Base-by-base conservation (phyloP, 2,797 vertebrate genomes). In the Arnoldichthys spilopterus region DNA sequence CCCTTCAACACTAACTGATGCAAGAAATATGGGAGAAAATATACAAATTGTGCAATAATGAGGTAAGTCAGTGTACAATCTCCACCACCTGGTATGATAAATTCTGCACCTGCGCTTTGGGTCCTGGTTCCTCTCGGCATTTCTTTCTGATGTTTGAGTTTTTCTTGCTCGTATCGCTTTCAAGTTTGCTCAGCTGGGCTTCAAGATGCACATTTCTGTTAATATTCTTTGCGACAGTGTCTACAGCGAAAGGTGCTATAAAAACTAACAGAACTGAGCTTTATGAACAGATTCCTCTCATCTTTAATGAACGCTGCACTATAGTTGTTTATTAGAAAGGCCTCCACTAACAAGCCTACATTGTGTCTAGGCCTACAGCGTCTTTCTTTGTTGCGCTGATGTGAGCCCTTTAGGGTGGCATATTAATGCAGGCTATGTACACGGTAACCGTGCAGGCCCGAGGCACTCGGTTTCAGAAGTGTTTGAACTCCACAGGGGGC, bases 401-500 rank as follows among this genome's bases (percentile, higher is more conserved):
- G 26, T 9, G 26, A 51, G 26, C 45, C 18, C 16, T 51, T 68
- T 69, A 20, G 45, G 34, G 40, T 47, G 24, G 45, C 45, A 11
- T 69, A 49, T 51, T 69, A 72, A 59, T 26, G 54, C 22, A 24
- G 32, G 37, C 51, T 13, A 56, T 15, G 20, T 16, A 22, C 49
- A 40, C 15, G 2, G 37, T 67, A 67, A 67, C 37, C 18, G 15
- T 20, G 15, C 66, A 20, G 26, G 66, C 66, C 16, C 16, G 26
- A 49, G 66, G 66, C 47, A n/a, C 16, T 45, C 71, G 45, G 34
- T 69, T 62, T 32, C 30, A 70, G 45, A 70, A 70, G 9, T 20
- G 26, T 70, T 30, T 67, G 24, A 79, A 58, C 34, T 67, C 40
- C 8, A 22, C 49, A 66, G 56, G 53, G 28, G 51, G 26, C 7